Percentiles rank a stretch among this genome's conserved stretches.
phyloP scores from a whole-genome alignment of 2,113 vertebrate genomes.

The Nansenia antarctica region DNA sequence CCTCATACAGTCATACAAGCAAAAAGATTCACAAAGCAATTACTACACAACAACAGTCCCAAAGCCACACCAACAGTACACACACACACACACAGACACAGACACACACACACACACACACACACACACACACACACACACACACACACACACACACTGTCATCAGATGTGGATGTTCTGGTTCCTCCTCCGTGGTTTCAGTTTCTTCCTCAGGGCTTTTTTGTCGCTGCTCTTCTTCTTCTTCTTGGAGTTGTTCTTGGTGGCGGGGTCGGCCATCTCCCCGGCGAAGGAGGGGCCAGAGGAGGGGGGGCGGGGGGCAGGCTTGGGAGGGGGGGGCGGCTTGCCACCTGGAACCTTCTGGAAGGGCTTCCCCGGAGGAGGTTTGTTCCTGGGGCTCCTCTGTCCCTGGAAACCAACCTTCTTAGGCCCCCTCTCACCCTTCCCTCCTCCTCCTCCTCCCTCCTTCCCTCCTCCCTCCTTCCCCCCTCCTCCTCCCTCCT shows the following conservation, averaged over 20 bases:
- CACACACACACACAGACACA: too few species aligned
- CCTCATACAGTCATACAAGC: too few species aligned
- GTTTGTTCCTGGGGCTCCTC: not conserved
- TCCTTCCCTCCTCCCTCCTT: too few species aligned
- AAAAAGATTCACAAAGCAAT: too few species aligned
- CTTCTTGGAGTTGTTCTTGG: too few species aligned
- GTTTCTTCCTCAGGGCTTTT: conserved; percentile 65
- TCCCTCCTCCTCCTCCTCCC: too few species aligned
- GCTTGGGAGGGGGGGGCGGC: conserved; percentile 5
- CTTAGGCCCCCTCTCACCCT: not conserved
- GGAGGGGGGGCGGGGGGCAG: not conserved
- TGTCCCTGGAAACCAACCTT: conserved; percentile 5
- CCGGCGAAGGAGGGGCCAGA: conserved; percentile 72
- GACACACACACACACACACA: too few species aligned
- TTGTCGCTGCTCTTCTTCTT: conserved; percentile 58
- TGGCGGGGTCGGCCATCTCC: conserved; percentile 72
- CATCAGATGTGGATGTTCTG: conserved; percentile 25
- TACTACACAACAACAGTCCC: too few species aligned
- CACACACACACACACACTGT: too few species aligned
- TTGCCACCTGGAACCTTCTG: not conserved
- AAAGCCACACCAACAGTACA: too few species aligned
- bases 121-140: too few species aligned
- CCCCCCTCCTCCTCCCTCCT: too few species aligned
- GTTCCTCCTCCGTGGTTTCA: conserved; percentile 44
- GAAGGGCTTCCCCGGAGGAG: not conserved